A percentile compares a stretch with the other conserved stretches of the same genome.
phyloP scores from a whole-genome alignment of 2,113 vertebrate species.

The Pygoscelis adeliae region DNA sequence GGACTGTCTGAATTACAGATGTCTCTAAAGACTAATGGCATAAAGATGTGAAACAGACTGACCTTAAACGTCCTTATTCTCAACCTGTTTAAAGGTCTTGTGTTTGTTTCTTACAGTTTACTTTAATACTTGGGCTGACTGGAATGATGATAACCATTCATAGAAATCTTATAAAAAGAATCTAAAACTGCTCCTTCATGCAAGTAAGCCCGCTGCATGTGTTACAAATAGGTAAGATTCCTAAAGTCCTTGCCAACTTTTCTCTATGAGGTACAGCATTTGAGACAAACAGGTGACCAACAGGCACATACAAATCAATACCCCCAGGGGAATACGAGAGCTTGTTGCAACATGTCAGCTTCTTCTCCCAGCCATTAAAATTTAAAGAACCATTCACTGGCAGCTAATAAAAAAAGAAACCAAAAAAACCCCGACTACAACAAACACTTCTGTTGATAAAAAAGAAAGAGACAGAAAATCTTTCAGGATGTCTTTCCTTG shows the following conservation, averaged over 20 bases:
- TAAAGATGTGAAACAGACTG: slow-evolving; percentile 66
- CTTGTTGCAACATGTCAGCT: background rate
- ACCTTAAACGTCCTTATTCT: slow-evolving; percentile 57
- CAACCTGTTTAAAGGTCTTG: background rate
- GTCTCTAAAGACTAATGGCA: slow-evolving; percentile 66
- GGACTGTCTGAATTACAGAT: slow-evolving; percentile 74
- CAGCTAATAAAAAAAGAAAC: background rate
- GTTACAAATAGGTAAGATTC: background rate
- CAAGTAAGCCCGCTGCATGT: background rate
- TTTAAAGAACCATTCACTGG: background rate
- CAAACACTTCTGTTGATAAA: background rate
- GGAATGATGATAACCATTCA: background rate
- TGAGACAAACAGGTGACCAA: background rate
- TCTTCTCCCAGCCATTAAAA: background rate
- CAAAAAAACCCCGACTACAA: background rate
- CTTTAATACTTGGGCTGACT: background rate
- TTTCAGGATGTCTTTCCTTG: slow-evolving; percentile 65
- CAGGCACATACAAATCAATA: background rate
- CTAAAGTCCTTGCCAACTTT: background rate
- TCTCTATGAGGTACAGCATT: background rate
- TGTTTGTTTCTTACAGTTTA: background rate
- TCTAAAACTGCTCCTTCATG: background rate
- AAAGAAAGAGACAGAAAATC: slow-evolving; percentile 55
- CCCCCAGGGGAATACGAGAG: background rate
- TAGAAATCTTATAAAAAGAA: background rate